Percentiles rank a stretch among this genome's conserved stretches.
Evolutionary conservation across 2,888 invertebrate genomes (phyloP).

Genomic region (Eupithecia abbreviata): DNA sequence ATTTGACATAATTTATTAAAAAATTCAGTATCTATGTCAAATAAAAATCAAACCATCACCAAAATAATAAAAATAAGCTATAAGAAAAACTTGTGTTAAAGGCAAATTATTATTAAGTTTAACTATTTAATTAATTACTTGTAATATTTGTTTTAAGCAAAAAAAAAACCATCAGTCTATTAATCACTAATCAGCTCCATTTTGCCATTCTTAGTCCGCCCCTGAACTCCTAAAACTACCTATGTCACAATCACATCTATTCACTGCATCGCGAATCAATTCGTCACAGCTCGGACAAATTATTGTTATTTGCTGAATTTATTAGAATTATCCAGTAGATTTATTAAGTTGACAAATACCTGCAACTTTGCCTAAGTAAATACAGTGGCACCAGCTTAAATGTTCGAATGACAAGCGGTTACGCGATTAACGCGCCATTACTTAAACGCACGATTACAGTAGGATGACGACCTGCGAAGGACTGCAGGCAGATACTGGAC

Average conservation of each 20-base stretch:
- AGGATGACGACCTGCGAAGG: too few relatives aligned
- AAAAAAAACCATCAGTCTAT: too few relatives aligned
- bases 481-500: too few relatives aligned
- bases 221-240: slow-evolving; percentile 2
- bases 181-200: not conserved
- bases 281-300: slow-evolving; percentile 21
- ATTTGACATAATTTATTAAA: not conserved
- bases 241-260: slow-evolving; percentile 31
- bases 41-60: too few relatives aligned
- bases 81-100: too few relatives aligned
- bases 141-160: too few relatives aligned
- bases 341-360: slow-evolving; percentile 10
- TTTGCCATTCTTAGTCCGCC: slow-evolving; percentile 1
- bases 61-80: too few relatives aligned
- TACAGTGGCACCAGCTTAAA: not conserved
- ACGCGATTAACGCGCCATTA: not conserved
- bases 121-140: too few relatives aligned
- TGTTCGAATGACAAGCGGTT: not conserved
- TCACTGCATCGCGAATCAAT: slow-evolving; percentile 20
- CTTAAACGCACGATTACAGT: too few relatives aligned
- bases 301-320: slow-evolving; percentile 26
- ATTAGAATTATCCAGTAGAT: slow-evolving; percentile 21
- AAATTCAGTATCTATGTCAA: not conserved
- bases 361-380: slow-evolving; percentile 7
- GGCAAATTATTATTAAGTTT: too few relatives aligned